These are phyloP conservation scores for Eurosta solidaginis DNA, from an alignment of 1,140 invertebrate species.

Conservation along the genomic window DNA sequence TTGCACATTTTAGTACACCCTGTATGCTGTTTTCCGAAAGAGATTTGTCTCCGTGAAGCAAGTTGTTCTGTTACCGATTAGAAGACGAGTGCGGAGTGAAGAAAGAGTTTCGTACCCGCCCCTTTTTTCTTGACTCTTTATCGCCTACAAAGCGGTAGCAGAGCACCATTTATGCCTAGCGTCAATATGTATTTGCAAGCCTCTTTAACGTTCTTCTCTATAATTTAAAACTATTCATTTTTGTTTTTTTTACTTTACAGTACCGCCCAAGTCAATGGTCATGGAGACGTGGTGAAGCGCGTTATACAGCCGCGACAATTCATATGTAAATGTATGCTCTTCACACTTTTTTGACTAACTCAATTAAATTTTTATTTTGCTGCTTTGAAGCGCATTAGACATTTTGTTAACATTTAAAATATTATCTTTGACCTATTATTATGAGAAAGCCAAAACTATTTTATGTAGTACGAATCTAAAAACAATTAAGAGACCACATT, in stretches of 20 bases:
- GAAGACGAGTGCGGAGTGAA: no score
- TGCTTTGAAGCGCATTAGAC: background rate
- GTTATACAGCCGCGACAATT: constrained; percentile 90
- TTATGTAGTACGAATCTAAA: no score
- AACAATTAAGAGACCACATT: no score
- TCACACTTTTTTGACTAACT: background rate
- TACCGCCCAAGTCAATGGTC: constrained; percentile 94
- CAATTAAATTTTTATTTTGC: background rate
- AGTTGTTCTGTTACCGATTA: no score
- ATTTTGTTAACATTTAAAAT: background rate
- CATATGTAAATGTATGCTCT: constrained; percentile 68
- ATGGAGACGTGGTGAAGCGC: constrained; percentile 83
- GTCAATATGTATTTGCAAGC: background rate
- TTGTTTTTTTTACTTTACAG: constrained; percentile 63
- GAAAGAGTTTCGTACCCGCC: no score
- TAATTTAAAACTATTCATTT: background rate
- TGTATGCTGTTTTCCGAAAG: no score
- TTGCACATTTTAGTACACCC: no score
- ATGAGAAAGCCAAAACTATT: background rate
- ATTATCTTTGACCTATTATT: background rate
- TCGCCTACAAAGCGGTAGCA: no score
- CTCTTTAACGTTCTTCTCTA: background rate
- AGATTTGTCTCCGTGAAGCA: no score
- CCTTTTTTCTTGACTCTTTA: no score
- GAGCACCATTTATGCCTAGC: background rate